Percentiles rank a stretch among this genome's conserved stretches.
These are phyloP conservation scores for Epizoanthus illoricatus DNA, from an alignment of 92 coral and sea anemone species.

Conservation along the genomic window DNA sequence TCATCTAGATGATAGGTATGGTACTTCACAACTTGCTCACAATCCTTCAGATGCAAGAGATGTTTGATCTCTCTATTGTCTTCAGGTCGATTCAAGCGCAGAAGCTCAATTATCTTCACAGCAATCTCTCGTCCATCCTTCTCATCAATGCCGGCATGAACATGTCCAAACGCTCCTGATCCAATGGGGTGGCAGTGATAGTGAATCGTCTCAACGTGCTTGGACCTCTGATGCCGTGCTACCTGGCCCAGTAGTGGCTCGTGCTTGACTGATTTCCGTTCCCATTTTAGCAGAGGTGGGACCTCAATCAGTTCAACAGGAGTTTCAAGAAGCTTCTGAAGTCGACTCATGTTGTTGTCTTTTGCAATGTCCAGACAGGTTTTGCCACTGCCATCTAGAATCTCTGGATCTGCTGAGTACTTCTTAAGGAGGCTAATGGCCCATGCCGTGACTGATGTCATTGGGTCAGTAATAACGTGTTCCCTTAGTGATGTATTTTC, in stretches of 20 bases:
- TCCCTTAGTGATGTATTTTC: no score
- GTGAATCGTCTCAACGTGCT: neutral
- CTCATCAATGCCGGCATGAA: constrained; percentile 39
- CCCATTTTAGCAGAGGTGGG: no score
- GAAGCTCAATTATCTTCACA: constrained; percentile 35
- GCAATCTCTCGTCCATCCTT: constrained; percentile 48
- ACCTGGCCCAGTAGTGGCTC: neutral
- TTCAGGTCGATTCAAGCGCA: constrained; percentile 19
- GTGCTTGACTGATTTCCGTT: no score
- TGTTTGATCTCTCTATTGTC: constrained; percentile 36
- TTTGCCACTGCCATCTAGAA: neutral
- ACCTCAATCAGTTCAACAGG: no score
- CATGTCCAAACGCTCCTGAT: neutral
- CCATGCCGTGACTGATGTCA: neutral
- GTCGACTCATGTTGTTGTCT: no score
- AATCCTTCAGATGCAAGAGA: constrained; percentile 17
- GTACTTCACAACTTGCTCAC: no score
- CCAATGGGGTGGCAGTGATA: constrained; percentile 20
- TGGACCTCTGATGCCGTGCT: neutral
- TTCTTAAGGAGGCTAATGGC: neutral
- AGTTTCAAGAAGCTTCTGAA: no score
- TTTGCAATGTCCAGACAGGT: neutral
- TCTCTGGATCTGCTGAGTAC: neutral
- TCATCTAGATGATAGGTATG: neutral
- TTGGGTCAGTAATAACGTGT: neutral